Evolutionary conservation across 2,888 invertebrate species (phyloP), one percentile per base, ranked within the genome.

Genomic region (Petrolisthes manimaculis): DNA sequence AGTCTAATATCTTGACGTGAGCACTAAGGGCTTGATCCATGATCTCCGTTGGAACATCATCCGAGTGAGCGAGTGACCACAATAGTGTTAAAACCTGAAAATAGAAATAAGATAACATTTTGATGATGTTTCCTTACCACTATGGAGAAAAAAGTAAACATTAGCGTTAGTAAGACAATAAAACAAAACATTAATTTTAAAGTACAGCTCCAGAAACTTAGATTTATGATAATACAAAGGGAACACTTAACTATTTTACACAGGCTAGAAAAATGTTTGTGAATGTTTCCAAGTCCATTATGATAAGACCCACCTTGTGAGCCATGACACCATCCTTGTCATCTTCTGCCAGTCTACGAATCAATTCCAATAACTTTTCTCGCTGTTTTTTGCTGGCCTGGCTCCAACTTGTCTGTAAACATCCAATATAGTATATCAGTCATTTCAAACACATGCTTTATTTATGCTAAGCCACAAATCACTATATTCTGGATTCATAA

Each of bases 311-410:
- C 51, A 90, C 98, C 95, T 99, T 99, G 93, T 98, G 97, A 79
- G 99, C 98, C 99, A 99, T 99, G 12, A 98, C 97, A 83, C 99
- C 99, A 93, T 99, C 98, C 93, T 99, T 99, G 93, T 99, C 99
- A 93, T 99, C 99, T 93, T 99, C 99, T 4, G 99, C 99, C 90
- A 99, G 94, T 91, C 98, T 95, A 91, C 99, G 95, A 92, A 99
- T 99, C 91, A 99, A 94, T 94, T 99, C 99, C 92, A 99, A 94
- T 91, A 99, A 94, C 92, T 98, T 97, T 93, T 99, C 99, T 92
- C 98, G 95, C 94, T 99, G 98, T 93, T 98, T 96, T 93, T 97
- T 98, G 93, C 96, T 97, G 71, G 98, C 98, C 91, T 97, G 97
- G 78, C 97, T 97, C 99, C 99, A 99, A 94, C 97, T 97, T 86